phyloP scores from a whole-genome alignment of 2,113 vertebrate genomes.

The Pogona vitticeps region DNA sequence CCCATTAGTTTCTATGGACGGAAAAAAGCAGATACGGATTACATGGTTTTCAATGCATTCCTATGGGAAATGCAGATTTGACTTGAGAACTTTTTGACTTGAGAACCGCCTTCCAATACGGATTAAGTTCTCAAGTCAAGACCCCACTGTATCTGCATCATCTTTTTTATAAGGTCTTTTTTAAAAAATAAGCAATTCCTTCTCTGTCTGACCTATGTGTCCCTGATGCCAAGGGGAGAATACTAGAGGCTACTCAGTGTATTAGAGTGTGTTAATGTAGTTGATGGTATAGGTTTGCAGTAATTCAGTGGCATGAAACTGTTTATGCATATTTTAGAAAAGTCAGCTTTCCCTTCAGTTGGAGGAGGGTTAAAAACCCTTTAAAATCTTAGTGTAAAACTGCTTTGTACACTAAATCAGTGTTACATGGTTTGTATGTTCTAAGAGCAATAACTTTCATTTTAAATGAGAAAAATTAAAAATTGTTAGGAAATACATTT shows the following conservation, averaged over 20 bases:
- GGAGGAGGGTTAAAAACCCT: conserved; percentile 4
- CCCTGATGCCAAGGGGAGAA: not conserved
- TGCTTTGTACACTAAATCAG: not conserved
- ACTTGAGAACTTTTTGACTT: no score
- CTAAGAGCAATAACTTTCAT: not conserved
- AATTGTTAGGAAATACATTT: conserved; percentile 12
- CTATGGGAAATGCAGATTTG: no score
- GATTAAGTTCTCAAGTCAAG: no score
- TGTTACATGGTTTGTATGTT: not conserved
- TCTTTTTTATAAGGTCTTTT: not conserved
- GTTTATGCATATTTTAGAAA: not conserved
- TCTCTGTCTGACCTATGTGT: conserved; percentile 19
- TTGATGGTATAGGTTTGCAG: conserved; percentile 20
- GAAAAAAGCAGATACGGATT: no score
- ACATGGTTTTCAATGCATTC: no score
- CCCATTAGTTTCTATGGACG: no score
- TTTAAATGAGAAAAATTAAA: not conserved
- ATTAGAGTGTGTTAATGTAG: not conserved
- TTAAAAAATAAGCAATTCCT: conserved; percentile 6
- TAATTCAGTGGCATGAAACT: not conserved
- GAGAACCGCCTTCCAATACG: no score
- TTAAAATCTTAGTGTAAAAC: not conserved
- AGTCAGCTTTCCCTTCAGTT: conserved; percentile 14
- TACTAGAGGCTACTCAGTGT: conserved; percentile 13
- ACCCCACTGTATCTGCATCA: not conserved